Percentiles rank a stretch among this genome's conserved stretches.
phyloP scores from a whole-genome alignment of 2,797 vertebrate genomes.

The Remorina albescens region DNA sequence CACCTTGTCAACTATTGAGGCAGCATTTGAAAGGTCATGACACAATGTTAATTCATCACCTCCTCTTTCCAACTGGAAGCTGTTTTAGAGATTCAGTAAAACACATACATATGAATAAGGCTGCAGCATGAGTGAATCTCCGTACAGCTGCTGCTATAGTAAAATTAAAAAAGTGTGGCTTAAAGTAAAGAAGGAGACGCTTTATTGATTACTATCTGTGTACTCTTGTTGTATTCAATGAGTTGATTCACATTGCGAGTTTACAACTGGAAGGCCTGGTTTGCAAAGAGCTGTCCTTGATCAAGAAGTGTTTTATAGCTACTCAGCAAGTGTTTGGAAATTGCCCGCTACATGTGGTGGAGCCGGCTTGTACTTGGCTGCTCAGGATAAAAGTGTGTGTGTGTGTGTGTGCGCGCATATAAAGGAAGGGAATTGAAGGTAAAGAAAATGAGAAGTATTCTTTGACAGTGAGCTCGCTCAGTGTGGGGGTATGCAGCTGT shows the following conservation, averaged over 20 bases:
- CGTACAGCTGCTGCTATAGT: slow-evolving; percentile 1
- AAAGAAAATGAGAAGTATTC: slow-evolving; percentile 37
- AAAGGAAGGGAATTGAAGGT: slow-evolving; percentile 36
- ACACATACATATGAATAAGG: no score
- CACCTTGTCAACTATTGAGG: slow-evolving; percentile 16
- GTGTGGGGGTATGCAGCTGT: slow-evolving; percentile 23
- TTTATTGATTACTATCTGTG: slow-evolving; percentile 57
- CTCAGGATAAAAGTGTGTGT: slow-evolving; percentile 20
- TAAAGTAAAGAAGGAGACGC: slow-evolving; percentile 21
- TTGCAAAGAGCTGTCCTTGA: slow-evolving; percentile 50
- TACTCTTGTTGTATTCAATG: slow-evolving; percentile 45
- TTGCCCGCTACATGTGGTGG: slow-evolving; percentile 32
- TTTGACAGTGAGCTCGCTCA: slow-evolving; percentile 38
- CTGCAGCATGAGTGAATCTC: background rate
- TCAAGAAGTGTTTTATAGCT: slow-evolving; percentile 68
- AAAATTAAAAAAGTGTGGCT: slow-evolving; percentile 23
- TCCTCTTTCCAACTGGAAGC: background rate
- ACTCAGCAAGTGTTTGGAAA: slow-evolving; percentile 54
- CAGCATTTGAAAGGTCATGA: slow-evolving; percentile 6
- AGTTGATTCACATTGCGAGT: slow-evolving; percentile 54
- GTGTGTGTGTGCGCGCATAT: slow-evolving; percentile 16
- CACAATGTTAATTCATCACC: slow-evolving; percentile 19
- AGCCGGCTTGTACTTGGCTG: slow-evolving; percentile 28
- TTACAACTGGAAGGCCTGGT: slow-evolving; percentile 60
- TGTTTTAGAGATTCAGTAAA: background rate